A percentile compares a stretch with the other conserved stretches of the same genome.
Conservation (phyloP, 1,140 invertebrate species). For the Colletes latitarsis region DNA sequence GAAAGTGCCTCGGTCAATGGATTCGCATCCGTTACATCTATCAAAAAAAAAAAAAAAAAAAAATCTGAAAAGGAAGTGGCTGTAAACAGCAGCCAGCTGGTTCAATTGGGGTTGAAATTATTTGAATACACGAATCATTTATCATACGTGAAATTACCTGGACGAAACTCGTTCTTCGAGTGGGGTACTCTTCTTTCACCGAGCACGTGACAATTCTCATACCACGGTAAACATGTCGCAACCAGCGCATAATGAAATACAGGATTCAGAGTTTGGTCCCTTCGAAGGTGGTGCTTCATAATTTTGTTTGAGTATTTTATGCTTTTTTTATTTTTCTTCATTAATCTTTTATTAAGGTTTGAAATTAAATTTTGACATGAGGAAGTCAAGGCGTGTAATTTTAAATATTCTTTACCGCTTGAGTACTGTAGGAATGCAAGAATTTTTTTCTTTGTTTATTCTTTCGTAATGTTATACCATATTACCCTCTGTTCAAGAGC, state of each 20-base stretch:
- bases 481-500: too few relatives aligned
- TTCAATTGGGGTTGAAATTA: slow-evolving; percentile 78
- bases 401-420: too few relatives aligned
- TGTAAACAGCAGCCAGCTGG: slow-evolving; percentile 40
- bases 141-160: slow-evolving; percentile 74
- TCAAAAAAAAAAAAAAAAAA: slow-evolving; percentile 64
- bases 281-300: neutral
- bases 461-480: too few relatives aligned
- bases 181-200: slow-evolving; percentile 66
- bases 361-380: neutral
- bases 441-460: too few relatives aligned
- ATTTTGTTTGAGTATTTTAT: neutral
- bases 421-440: too few relatives aligned
- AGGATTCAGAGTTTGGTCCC: neutral
- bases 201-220: slow-evolving; percentile 48
- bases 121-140: slow-evolving; percentile 79
- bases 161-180: slow-evolving; percentile 75
- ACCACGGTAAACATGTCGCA: slow-evolving; percentile 20
- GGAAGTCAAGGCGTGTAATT: neutral
- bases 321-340: neutral
- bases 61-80: slow-evolving; percentile 46
- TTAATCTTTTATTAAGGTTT: too few relatives aligned
- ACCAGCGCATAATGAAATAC: slow-evolving; percentile 39
- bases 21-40: slow-evolving; percentile 71
- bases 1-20: slow-evolving; percentile 33